These are phyloP conservation scores for Pelecanoides urinatrix DNA, from an alignment of 2,113 vertebrate species.

Conservation along the genomic window DNA sequence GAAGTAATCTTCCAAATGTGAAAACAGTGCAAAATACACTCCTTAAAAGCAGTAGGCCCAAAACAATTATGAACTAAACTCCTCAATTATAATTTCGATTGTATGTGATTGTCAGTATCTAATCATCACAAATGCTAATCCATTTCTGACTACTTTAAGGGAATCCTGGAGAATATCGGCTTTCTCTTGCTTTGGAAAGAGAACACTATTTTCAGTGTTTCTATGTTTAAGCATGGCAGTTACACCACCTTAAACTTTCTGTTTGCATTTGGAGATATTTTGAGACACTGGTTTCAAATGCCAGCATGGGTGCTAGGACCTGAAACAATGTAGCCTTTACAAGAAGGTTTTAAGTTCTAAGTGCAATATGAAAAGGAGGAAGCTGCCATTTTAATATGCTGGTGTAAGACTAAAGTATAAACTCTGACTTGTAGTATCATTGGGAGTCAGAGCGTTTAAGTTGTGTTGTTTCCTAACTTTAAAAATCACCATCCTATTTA, in stretches of 20 bases:
- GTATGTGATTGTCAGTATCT: background rate
- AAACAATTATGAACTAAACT: background rate
- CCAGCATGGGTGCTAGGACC: background rate
- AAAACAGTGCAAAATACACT: background rate
- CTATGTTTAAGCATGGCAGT: background rate
- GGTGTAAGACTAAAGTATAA: background rate
- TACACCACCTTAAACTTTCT: background rate
- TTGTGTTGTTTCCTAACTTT: slow-evolving; percentile 35
- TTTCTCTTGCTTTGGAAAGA: background rate
- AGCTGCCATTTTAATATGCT: slow-evolving; percentile 8
- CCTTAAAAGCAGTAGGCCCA: background rate
- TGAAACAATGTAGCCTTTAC: background rate
- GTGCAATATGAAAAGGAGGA: slow-evolving; percentile 55
- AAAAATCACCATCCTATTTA: slow-evolving; percentile 51
- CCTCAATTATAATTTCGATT: background rate
- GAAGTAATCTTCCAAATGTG: background rate
- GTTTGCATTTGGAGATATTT: slow-evolving; percentile 26
- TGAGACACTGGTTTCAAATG: background rate
- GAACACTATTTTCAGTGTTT: background rate
- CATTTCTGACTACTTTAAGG: background rate
- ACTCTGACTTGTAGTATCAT: background rate
- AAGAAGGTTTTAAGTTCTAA: background rate
- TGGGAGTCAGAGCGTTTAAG: slow-evolving; percentile 30
- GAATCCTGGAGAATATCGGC: background rate
- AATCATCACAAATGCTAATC: background rate